These are phyloP conservation scores for Botia kubotai DNA, from an alignment of 2,797 vertebrate species.

Conservation along the genomic window DNA sequence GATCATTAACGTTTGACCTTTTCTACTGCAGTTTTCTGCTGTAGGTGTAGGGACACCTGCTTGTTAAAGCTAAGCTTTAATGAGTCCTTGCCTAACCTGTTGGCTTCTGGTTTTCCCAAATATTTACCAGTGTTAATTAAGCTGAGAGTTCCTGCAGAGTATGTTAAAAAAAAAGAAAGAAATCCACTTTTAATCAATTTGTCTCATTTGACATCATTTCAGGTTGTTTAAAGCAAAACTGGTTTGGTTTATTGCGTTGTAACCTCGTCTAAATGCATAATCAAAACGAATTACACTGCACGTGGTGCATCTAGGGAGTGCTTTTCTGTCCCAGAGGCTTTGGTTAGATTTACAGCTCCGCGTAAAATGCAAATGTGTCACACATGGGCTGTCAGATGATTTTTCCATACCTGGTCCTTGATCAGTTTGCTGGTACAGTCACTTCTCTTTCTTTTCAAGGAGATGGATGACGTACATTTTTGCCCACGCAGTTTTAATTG, in stretches of 20 bases:
- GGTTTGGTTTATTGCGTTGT: conserved; percentile 65
- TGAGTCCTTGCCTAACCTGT: conserved; percentile 1
- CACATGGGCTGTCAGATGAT: conserved; percentile 68
- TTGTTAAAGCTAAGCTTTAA: conserved; percentile 13
- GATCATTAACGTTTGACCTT: conserved; percentile 26
- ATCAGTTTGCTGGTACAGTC: conserved; percentile 69
- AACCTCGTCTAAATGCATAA: conserved; percentile 76
- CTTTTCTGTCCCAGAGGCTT: conserved; percentile 75
- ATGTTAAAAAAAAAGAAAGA: background rate
- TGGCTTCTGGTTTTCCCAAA: conserved; percentile 28
- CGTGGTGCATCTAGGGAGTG: conserved; percentile 67
- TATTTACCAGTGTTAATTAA: conserved; percentile 34
- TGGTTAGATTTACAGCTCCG: conserved; percentile 72
- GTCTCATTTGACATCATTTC: background rate
- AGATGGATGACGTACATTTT: conserved; percentile 61
- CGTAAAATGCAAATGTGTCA: conserved; percentile 76
- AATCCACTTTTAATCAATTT: background rate
- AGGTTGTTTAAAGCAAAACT: conserved; percentile 33
- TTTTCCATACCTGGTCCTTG: conserved; percentile 68
- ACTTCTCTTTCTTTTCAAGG: conserved; percentile 58
- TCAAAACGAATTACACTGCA: conserved; percentile 73
- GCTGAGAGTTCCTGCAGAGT: background rate
- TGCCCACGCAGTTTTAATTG: conserved; percentile 48
- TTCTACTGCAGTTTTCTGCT: conserved; percentile 10
- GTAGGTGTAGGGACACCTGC: background rate